Evolutionary conservation across 2,797 vertebrate genomes (phyloP), one percentile per base, ranked within the genome.

Genomic region (Champsocephalus esox): DNA sequence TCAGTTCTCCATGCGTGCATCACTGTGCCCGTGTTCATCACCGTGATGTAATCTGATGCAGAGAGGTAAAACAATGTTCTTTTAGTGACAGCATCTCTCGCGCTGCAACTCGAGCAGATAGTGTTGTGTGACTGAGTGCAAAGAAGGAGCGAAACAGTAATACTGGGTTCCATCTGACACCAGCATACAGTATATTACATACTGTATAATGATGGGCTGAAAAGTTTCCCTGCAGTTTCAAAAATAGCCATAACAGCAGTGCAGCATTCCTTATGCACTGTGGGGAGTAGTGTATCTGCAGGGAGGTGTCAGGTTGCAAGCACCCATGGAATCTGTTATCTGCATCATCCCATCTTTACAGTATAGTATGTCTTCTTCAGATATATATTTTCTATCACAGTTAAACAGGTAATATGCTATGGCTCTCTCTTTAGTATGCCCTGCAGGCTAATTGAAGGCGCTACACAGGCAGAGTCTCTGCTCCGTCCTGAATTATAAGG

Each of bases 251-350:
- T 46, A 75, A 73, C 77, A 81, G 87, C 84, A 87, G 66, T 83
- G 87, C 83, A 81, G 67, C 41, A 63, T 82, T 82, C 70, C 43
- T 80, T 52, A 69, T 79, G 56, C 63, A 38, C 34, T 38, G 34
- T 38, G 56, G 32, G 74, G 62, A 76, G 56, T 14, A 68, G 17
- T 51, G 57, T 69, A 63, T 85, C 80, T 87, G 82, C 85, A 89
- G 76, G 65, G 77, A 82, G 73, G 87, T 87, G 66, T 92, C 78
- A 54, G 71, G 66, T 89, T 90, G 58, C 85, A 77, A 28, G 34
- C 12, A 65, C 55, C 60, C 55, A 55, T 14, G 12, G 46, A 82
- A 73, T 67, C 38, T 34, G 34, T 82, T 66, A 51, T 67, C 57
- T 67, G 44, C 49, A 57, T 71, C 11, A 48, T 58, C 34, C 57